These are phyloP conservation scores for Bemisia tabaci DNA, from an alignment of 1,140 invertebrate genomes.

Conservation along the genomic window DNA sequence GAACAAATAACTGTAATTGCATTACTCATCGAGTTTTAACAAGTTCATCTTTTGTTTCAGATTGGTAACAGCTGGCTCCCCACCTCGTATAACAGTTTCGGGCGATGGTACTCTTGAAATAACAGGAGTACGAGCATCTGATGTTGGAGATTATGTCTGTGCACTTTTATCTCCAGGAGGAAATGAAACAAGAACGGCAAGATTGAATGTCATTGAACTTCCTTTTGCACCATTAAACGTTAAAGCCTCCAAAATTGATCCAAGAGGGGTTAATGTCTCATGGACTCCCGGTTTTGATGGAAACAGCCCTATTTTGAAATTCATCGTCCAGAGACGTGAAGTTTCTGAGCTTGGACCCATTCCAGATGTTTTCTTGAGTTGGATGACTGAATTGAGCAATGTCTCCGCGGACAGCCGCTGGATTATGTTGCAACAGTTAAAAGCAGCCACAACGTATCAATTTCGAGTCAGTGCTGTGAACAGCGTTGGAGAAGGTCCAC, in stretches of 20 bases:
- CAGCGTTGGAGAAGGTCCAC: slow-evolving; percentile 81
- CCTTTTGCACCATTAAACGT: slow-evolving; percentile 84
- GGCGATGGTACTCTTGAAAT: slow-evolving; percentile 67
- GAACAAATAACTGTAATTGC: too few species aligned
- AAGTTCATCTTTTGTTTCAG: slow-evolving; percentile 13
- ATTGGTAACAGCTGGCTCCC: not conserved
- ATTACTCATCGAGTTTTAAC: too few species aligned
- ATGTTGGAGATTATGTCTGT: slow-evolving; percentile 70
- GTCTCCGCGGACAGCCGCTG: slow-evolving; percentile 64
- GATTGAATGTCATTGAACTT: slow-evolving; percentile 79
- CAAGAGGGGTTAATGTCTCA: slow-evolving; percentile 66
- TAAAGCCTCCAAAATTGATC: slow-evolving; percentile 48
- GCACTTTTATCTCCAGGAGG: slow-evolving; percentile 74
- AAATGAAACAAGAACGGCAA: slow-evolving; percentile 74
- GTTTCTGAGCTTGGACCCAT: slow-evolving; percentile 70
- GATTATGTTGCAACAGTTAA: slow-evolving; percentile 68
- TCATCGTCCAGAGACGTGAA: slow-evolving; percentile 80
- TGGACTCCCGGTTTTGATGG: slow-evolving; percentile 96
- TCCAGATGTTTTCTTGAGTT: slow-evolving; percentile 65
- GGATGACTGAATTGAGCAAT: slow-evolving; percentile 78
- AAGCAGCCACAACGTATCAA: slow-evolving; percentile 88
- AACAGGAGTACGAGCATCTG: slow-evolving; percentile 60
- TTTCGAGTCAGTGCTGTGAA: slow-evolving; percentile 93
- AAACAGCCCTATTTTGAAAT: slow-evolving; percentile 87
- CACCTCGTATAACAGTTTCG: slow-evolving; percentile 50